A percentile compares a stretch with the other conserved stretches of the same genome.
Conservation (phyloP, 1,140 invertebrate species). For the Drosophila pallidifrons region DNA sequence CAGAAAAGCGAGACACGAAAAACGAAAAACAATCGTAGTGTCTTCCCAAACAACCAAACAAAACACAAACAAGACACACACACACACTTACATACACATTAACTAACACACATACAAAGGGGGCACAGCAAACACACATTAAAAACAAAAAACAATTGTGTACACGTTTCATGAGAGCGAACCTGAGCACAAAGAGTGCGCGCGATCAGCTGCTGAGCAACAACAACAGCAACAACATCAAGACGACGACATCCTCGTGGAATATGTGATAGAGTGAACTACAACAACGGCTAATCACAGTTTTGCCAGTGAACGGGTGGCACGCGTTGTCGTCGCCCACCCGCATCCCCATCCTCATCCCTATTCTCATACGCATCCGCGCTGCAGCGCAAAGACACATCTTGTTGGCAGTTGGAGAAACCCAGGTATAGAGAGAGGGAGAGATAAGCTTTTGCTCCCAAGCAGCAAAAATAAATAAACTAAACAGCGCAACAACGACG, state of each 20-base stretch:
- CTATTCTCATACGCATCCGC: constrained; percentile 5
- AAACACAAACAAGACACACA: constrained; percentile 41
- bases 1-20: constrained; percentile 69
- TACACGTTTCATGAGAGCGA: constrained; percentile 12
- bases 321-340: constrained; percentile 42
- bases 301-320: constrained; percentile 33
- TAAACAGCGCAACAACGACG: constrained; percentile 1
- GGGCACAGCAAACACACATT: background rate
- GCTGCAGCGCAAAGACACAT: constrained; percentile 12
- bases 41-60: constrained; percentile 51
- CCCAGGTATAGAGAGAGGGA: constrained; percentile 26
- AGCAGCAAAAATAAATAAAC: constrained; percentile 6
- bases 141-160: constrained; percentile 3
- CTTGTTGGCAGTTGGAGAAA: constrained; percentile 53
- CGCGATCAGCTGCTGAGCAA: constrained; percentile 29
- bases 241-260: constrained; percentile 1
- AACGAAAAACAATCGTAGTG: constrained; percentile 66
- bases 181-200: background rate
- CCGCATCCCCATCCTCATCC: constrained; percentile 31
- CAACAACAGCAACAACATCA: background rate
- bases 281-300: constrained; percentile 42
- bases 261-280: constrained; percentile 43
- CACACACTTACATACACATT: constrained; percentile 5
- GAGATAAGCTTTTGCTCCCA: constrained; percentile 37
- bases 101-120: background rate